Percentiles rank a stretch among this genome's conserved stretches.
phyloP scores from a whole-genome alignment of 1,140 invertebrate species.

The Archegozetes longisetosus region DNA sequence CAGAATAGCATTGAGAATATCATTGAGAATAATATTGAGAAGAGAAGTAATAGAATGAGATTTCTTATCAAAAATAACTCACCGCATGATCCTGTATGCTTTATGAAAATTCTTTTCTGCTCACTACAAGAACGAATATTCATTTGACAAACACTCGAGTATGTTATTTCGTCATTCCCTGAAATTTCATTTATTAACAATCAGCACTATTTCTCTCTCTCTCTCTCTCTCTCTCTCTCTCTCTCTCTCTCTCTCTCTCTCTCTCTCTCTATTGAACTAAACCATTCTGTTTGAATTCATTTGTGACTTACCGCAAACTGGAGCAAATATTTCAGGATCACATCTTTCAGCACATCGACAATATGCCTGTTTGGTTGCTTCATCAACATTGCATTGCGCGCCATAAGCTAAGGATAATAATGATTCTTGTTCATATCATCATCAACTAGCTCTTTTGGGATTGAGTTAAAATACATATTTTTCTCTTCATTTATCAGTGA shows the following conservation, averaged over 20 bases:
- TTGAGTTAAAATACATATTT: no score
- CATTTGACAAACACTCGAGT: background rate
- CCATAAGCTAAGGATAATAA: conserved; percentile 48
- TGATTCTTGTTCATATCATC: no score
- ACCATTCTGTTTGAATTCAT: background rate
- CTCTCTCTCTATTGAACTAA: no score
- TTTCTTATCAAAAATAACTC: no score
- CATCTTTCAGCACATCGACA: conserved; percentile 49
- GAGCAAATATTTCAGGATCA: conserved; percentile 29
- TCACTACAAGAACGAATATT: background rate
- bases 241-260: no score
- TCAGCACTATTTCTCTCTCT: no score
- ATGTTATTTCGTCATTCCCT: background rate
- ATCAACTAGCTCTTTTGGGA: no score
- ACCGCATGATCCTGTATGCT: background rate
- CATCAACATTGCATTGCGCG: conserved; percentile 49
- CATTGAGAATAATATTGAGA: no score
- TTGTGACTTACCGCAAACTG: conserved; percentile 49
- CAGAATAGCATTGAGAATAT: no score
- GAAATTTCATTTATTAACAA: background rate
- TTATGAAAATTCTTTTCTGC: background rate
- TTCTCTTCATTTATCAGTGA: no score
- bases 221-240: no score
- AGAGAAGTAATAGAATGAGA: no score
- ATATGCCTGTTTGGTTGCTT: conserved; percentile 36